Base-by-base conservation (phyloP, 2,797 vertebrate genomes). In the Mallotus villosus region DNA sequence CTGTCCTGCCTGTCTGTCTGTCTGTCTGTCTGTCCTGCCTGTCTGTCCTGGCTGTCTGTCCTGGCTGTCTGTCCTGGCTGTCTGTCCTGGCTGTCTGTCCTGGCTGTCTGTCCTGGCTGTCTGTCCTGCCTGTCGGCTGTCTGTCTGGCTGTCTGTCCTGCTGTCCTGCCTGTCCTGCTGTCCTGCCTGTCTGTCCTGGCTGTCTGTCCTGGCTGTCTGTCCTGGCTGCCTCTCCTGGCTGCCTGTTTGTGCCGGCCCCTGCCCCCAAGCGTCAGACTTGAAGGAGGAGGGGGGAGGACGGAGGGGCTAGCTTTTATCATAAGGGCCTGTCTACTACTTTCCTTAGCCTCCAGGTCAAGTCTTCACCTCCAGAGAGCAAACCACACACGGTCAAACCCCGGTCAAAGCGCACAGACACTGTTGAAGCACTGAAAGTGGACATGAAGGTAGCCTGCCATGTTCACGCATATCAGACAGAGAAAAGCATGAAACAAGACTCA, bases 271-370 rank as follows among this genome's bases (percentile, higher is more conserved):
- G 84, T 87, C 75, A 75, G 60, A 62, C 77, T 63, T 75, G 37
- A 64, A 67, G 79, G 71, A 65, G 70, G 1, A 53, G 69, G 63
- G 4, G 12, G n/a, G 73, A 65, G 46, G 80, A 72, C n/a, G n/a
- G 51, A 64, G 75, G 68, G 74, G 82, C 82, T 65, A 68, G 78
- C 93, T 93, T 95, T 95, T 95, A 94, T 95, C 95, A 94, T 91
- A 92, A 93, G 92, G 94, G 94, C 93, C 94, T 92, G 92, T 92
- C 90, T 95, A 94, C 92, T 92, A 85, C 93, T 94, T 94, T 93
- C 91, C 86, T 82, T 86, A 89, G 92, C 91, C 89, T 91, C 90
- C 14, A 86, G 95, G 96, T 97, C 95, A 94, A 88, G 94, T 94
- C 95, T 94, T 95, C 92, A 91, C 87, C 92, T 94, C 93, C 88